phyloP scores from a whole-genome alignment of 2,888 invertebrate genomes.

The Nomada fucata region DNA sequence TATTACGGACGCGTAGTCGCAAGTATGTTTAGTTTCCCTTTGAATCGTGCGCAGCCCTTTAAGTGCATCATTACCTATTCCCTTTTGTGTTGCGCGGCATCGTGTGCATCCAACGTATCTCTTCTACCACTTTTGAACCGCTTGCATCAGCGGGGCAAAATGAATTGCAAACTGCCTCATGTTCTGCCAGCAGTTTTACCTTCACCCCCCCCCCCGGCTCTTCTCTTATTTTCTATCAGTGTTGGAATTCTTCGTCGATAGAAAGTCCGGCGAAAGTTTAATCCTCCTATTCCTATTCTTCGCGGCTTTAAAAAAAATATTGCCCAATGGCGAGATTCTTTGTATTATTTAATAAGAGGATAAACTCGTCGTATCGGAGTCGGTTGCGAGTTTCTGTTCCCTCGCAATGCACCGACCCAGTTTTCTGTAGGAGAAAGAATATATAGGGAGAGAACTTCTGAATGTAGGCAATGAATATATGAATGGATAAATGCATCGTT shows the following conservation, averaged over 20 bases:
- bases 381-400: too few species aligned
- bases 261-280: neutral
- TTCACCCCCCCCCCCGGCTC: neutral
- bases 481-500: constrained; percentile 60
- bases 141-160: constrained; percentile 18
- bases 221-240: neutral
- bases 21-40: constrained; percentile 63
- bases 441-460: constrained; percentile 34
- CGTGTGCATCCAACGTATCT: constrained; percentile 29
- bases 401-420: constrained; percentile 49
- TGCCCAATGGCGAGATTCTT: constrained; percentile 29
- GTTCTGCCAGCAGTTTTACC: constrained; percentile 18
- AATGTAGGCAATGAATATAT: constrained; percentile 61
- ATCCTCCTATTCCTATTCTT: neutral
- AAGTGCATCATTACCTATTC: constrained; percentile 73
- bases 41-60: constrained; percentile 65
- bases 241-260: neutral
- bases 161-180: constrained; percentile 42
- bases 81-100: constrained; percentile 60
- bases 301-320: too few species aligned
- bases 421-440: constrained; percentile 26
- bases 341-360: constrained; percentile 26
- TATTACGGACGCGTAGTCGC: constrained; percentile 57
- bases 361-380: too few species aligned
- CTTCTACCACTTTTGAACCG: constrained; percentile 22